Evolutionary conservation across 1,140 invertebrate species (phyloP).

Genomic region (Probaryconus sp.): DNA sequence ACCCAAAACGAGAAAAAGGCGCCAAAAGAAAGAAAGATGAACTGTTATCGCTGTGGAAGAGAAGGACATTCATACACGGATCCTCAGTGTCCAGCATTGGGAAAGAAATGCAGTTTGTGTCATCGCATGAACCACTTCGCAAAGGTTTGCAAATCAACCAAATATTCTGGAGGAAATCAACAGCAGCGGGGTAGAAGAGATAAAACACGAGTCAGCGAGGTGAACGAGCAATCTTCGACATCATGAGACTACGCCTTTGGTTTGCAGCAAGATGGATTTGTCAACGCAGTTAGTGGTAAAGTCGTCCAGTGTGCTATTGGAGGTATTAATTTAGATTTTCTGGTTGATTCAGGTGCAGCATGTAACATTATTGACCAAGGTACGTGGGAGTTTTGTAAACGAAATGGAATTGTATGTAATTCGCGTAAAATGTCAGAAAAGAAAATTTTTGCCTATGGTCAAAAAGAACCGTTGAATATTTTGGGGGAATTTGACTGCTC

Average conservation of each 20-base stretch:
- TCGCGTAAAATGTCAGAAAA: neutral
- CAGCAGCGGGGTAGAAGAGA: neutral
- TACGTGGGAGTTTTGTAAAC: slow-evolving; percentile 15
- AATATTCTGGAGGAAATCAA: no score
- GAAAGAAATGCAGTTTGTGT: neutral
- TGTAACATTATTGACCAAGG: slow-evolving; percentile 27
- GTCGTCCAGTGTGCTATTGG: slow-evolving; percentile 3
- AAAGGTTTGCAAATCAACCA: no score
- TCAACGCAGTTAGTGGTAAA: neutral
- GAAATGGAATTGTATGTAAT: slow-evolving; percentile 10
- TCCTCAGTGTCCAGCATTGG: neutral
- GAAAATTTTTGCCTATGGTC: slow-evolving; percentile 29
- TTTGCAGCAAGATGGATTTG: neutral
- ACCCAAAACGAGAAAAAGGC: no score
- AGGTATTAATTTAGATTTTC: slow-evolving; percentile 3
- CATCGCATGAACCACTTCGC: no score
- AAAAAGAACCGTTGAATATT: slow-evolving; percentile 8
- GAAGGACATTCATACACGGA: neutral
- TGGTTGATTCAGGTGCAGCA: slow-evolving; percentile 38
- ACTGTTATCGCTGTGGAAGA: slow-evolving; percentile 6
- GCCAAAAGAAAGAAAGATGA: neutral
- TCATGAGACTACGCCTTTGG: slow-evolving; percentile 14
- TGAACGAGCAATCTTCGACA: neutral
- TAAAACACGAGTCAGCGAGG: slow-evolving; percentile 2
- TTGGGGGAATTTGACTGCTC: slow-evolving; percentile 32